Evolutionary conservation across 2,888 invertebrate species (phyloP).

Genomic region (Idaea straminata): DNA sequence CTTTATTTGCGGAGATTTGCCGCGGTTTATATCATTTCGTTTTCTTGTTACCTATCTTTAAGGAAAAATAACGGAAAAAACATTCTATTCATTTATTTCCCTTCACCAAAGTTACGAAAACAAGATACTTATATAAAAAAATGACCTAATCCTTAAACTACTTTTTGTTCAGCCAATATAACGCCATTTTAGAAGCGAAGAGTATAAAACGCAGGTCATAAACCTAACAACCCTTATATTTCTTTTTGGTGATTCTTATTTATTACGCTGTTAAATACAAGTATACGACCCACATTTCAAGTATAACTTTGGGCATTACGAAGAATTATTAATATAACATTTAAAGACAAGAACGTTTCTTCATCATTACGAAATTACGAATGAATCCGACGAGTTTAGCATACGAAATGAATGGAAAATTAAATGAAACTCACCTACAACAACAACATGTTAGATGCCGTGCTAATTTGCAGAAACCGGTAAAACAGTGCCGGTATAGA

Average conservation of each 20-base stretch:
- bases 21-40: not conserved
- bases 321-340: not conserved
- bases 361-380: not conserved
- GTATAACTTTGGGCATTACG: not conserved
- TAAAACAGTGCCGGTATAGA: constrained; percentile 86
- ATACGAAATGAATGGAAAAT: not conserved
- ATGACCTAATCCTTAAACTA: not conserved
- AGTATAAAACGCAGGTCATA: not conserved
- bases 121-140: not conserved
- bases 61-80: not conserved
- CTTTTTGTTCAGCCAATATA: not conserved
- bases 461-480: constrained; percentile 86
- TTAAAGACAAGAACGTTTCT: not conserved
- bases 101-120: not conserved
- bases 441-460: constrained; percentile 87
- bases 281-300: not conserved
- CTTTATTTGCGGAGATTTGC: constrained; percentile 1
- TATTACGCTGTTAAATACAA: not conserved
- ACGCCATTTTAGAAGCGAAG: not conserved
- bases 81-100: not conserved
- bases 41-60: not conserved
- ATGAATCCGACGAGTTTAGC: not conserved
- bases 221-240: not conserved
- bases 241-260: not conserved
- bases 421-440: constrained; percentile 75